Percentiles rank a stretch among this genome's conserved stretches.
These are phyloP conservation scores for Remorina albescens DNA, from an alignment of 2,797 vertebrate species.

Conservation along the genomic window DNA sequence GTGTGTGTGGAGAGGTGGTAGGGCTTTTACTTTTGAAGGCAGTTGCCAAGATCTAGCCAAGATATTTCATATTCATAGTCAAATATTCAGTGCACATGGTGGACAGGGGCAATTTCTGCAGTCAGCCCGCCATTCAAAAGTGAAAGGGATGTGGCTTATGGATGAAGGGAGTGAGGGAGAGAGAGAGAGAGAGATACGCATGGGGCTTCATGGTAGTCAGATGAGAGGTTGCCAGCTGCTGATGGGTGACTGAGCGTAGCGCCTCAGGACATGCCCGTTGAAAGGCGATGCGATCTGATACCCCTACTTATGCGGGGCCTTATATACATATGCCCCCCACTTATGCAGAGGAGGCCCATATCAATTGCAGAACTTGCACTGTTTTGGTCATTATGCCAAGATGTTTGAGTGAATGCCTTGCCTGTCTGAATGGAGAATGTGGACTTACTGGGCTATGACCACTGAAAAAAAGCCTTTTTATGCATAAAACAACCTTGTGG, in stretches of 20 bases:
- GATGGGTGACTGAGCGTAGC: conserved; percentile 83
- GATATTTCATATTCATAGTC: conserved; percentile 78
- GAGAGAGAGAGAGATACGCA: conserved; percentile 74
- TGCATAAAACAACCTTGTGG: conserved; percentile 65
- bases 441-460: conserved; percentile 75
- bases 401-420: conserved; percentile 71
- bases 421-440: conserved; percentile 73
- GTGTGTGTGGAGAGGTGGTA: conserved; percentile 39
- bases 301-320: conserved; percentile 78
- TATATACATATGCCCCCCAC: conserved; percentile 75
- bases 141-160: conserved; percentile 76
- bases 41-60: conserved; percentile 74
- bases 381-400: conserved; percentile 78
- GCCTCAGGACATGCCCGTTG: conserved; percentile 83
- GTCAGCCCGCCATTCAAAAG: conserved; percentile 81
- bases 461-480: conserved; percentile 61
- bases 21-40: conserved; percentile 69
- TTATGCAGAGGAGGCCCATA: conserved; percentile 73
- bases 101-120: conserved; percentile 80
- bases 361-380: conserved; percentile 70
- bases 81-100: conserved; percentile 76
- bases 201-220: conserved; percentile 86
- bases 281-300: conserved; percentile 82
- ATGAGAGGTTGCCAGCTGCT: conserved; percentile 82
- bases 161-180: conserved; percentile 78